These are phyloP conservation scores for Miltochrista miniata DNA, from an alignment of 2,888 invertebrate species.

Conservation along the genomic window DNA sequence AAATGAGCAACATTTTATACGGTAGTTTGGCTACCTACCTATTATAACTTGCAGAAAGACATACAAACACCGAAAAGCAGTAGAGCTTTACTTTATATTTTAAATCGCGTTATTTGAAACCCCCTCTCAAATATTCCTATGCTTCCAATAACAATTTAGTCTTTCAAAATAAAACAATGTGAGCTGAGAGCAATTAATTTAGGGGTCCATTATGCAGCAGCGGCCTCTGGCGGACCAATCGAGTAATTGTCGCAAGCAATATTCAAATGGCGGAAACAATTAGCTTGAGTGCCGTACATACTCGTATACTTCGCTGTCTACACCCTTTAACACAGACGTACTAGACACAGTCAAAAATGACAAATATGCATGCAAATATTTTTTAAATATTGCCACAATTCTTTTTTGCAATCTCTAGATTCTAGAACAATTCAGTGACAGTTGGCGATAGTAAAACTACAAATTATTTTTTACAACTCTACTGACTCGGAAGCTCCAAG, in stretches of 20 bases:
- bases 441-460: too few relatives aligned
- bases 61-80: too few relatives aligned
- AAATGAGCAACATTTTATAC: too few relatives aligned
- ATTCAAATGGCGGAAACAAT: slow-evolving; percentile 84
- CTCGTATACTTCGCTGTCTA: slow-evolving; percentile 51
- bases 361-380: background rate
- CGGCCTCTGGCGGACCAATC: slow-evolving; percentile 74
- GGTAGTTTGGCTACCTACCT: too few relatives aligned
- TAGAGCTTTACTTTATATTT: background rate
- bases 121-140: background rate
- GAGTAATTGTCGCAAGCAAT: slow-evolving; percentile 80
- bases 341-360: slow-evolving; percentile 23
- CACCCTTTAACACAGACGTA: slow-evolving; percentile 31
- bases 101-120: background rate
- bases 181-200: slow-evolving; percentile 75
- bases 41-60: too few relatives aligned
- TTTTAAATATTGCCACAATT: too few relatives aligned
- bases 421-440: too few relatives aligned
- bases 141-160: slow-evolving; percentile 47
- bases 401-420: too few relatives aligned
- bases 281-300: slow-evolving; percentile 77
- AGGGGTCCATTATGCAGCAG: slow-evolving; percentile 60
- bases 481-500: too few relatives aligned
- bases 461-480: too few relatives aligned
- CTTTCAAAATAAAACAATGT: slow-evolving; percentile 71